These are phyloP conservation scores for Limnodromus scolopaceus DNA, from an alignment of 2,797 vertebrate genomes.

Conservation along the genomic window DNA sequence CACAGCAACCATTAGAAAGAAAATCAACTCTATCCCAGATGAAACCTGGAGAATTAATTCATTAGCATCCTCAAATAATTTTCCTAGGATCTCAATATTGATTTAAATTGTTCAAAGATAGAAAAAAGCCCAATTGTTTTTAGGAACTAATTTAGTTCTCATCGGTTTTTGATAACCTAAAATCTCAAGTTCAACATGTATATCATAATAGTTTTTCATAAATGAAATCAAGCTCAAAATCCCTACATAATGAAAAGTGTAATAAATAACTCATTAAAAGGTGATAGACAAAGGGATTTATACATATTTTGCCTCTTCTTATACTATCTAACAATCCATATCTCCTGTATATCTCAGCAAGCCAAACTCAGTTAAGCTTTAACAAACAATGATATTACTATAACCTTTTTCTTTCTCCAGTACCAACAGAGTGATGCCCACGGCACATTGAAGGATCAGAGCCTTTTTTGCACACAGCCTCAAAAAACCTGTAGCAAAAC, in stretches of 20 bases:
- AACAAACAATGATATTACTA: neutral
- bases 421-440: neutral
- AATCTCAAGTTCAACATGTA: neutral
- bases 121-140: neutral
- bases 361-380: neutral
- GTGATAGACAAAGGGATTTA: neutral
- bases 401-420: neutral
- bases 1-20: neutral
- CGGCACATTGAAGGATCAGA: neutral
- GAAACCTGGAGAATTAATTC: neutral
- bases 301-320: neutral
- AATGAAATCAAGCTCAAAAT: conserved; percentile 33
- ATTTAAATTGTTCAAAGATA: neutral
- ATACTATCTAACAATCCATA: neutral
- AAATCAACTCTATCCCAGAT: neutral
- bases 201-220: neutral
- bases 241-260: neutral
- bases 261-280: conserved; percentile 18
- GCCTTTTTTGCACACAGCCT: neutral
- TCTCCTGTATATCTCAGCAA: neutral
- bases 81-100: neutral
- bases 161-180: conserved; percentile 6
- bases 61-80: neutral
- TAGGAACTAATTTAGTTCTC: neutral
- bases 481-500: neutral